These are phyloP conservation scores for Dufourea novaeangliae DNA, from an alignment of 1,140 invertebrate genomes.

Conservation along the genomic window DNA sequence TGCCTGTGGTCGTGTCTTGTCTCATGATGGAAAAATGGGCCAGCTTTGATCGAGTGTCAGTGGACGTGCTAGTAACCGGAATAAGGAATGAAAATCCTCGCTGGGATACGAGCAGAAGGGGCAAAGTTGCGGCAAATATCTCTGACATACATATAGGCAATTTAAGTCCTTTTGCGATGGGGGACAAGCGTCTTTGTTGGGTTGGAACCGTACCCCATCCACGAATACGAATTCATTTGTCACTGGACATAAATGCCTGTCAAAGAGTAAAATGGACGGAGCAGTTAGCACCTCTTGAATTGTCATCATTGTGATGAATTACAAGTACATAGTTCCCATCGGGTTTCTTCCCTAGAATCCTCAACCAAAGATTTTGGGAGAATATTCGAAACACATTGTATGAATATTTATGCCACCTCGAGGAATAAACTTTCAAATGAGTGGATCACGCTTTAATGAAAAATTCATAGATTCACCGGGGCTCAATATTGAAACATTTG, in stretches of 20 bases:
- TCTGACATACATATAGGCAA: constrained; percentile 45
- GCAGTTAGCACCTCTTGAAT: background rate
- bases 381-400: background rate
- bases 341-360: background rate
- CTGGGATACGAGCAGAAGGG: background rate
- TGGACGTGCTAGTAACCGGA: background rate
- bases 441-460: constrained; percentile 28
- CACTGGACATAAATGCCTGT: background rate
- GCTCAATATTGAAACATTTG: constrained; percentile 15
- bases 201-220: background rate
- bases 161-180: constrained; percentile 38
- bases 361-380: background rate
- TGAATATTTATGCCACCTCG: constrained; percentile 38
- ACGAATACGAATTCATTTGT: constrained; percentile 32
- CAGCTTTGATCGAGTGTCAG: constrained; percentile 40
- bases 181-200: constrained; percentile 14
- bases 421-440: constrained; percentile 47
- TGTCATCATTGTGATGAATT: background rate
- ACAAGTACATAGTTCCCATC: background rate
- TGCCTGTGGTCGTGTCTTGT: background rate
- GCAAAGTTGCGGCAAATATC: constrained; percentile 31
- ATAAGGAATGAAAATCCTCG: constrained; percentile 31
- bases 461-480: constrained; percentile 22
- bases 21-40: constrained; percentile 40
- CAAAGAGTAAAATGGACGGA: background rate